These are phyloP conservation scores for Ophioderma brevispina DNA, from an alignment of 35 echinoderm and acorn worm genomes.

Conservation along the genomic window DNA sequence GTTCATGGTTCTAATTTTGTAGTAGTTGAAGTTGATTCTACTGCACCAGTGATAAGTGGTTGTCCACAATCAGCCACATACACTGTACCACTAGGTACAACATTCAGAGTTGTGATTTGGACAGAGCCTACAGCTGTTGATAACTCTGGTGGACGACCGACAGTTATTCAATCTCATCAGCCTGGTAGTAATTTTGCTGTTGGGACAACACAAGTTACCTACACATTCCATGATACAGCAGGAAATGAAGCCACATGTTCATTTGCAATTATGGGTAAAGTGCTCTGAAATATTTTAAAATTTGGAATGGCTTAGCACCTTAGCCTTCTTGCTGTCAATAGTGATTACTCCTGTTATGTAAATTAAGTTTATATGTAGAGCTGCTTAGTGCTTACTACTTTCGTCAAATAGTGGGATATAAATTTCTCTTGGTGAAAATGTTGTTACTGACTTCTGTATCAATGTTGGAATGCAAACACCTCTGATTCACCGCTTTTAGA, in stretches of 20 bases:
- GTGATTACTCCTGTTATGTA: too few species aligned
- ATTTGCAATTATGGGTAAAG: not conserved
- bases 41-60: not conserved
- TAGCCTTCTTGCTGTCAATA: too few species aligned
- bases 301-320: too few species aligned
- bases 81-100: not conserved
- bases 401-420: too few species aligned
- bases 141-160: not conserved
- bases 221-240: not conserved
- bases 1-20: too few species aligned
- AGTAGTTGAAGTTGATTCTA: not conserved
- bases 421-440: too few species aligned
- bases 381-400: too few species aligned
- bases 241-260: constrained; percentile 11
- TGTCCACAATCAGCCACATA: not conserved
- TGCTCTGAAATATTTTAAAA: too few species aligned
- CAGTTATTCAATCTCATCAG: not conserved
- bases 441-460: too few species aligned
- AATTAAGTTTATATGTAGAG: too few species aligned
- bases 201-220: not conserved
- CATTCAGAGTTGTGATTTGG: not conserved
- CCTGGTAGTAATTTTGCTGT: not conserved
- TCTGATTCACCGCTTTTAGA: too few species aligned
- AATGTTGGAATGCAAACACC: too few species aligned
- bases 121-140: not conserved